These are phyloP conservation scores for Hololepta plana DNA, from an alignment of 2,888 invertebrate species.

Conservation along the genomic window DNA sequence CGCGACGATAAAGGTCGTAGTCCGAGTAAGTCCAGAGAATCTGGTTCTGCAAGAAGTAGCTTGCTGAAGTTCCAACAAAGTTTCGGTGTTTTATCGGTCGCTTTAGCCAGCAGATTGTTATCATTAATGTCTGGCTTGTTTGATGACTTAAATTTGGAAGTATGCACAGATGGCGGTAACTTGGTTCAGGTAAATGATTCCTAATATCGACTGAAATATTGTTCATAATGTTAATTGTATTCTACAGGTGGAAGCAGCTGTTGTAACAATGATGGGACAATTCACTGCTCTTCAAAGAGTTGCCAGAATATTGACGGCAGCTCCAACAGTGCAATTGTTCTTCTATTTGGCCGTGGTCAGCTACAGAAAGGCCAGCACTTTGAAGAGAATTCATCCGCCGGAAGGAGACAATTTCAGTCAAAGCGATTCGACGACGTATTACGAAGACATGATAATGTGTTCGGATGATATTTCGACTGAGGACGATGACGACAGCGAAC, in stretches of 20 bases:
- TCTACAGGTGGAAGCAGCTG: conserved; percentile 34
- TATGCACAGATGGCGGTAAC: conserved; percentile 26
- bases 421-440: conserved; percentile 91
- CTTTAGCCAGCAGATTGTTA: conserved; percentile 71
- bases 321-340: conserved; percentile 63
- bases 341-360: conserved; percentile 79
- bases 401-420: conserved; percentile 71
- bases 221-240: conserved; percentile 8
- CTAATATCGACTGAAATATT: neutral
- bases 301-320: conserved; percentile 47
- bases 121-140: conserved; percentile 54
- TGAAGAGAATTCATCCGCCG: conserved; percentile 66
- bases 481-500: conserved; percentile 71
- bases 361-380: conserved; percentile 75
- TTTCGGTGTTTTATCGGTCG: conserved; percentile 77
- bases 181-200: conserved; percentile 12
- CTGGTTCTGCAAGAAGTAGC: conserved; percentile 40
- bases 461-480: conserved; percentile 81
- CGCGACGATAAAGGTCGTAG: conserved; percentile 39
- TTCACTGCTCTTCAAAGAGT: conserved; percentile 53
- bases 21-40: conserved; percentile 36
- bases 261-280: conserved; percentile 42
- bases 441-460: conserved; percentile 83
- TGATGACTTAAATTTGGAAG: conserved; percentile 60
- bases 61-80: conserved; percentile 69